Evolutionary conservation across 2,113 vertebrate genomes (phyloP), one percentile per base, ranked within the genome.

Genomic region (Actenoides lindsayi): DNA sequence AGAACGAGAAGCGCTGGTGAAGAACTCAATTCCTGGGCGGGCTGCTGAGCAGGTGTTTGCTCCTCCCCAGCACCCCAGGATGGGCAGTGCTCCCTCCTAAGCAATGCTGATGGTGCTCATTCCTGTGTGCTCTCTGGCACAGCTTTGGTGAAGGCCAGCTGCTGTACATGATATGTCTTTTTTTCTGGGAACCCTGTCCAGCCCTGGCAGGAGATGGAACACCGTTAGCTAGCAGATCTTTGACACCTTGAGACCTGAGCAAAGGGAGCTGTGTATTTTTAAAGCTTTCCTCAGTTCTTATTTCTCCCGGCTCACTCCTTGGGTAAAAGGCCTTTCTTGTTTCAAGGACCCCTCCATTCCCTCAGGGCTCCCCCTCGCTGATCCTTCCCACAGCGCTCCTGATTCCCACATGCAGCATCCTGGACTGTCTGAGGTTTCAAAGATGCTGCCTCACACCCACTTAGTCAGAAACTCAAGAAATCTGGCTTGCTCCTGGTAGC

Each of bases 71-170:
- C 0, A 1, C 24, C 68, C 39, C 0, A 0, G 7, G 57, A 73
- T 2, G 1, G 35, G 31, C 53, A 89, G n/a, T 0, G 0, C 27
- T 74, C 56, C 60, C 41, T 63, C 28, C 90, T 13, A 20, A 69
- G 79, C 68, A 24, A 25, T 94, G 96, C 96, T 96, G 94, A 97
- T 89, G 75, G 79, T 74, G 92, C 88, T 95, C 93, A 96, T 93
- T 96, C 94, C 88, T 95, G 41, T 1, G 0, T 1, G 6, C 57
- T 90, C 54, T 19, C 74, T 91, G 87, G 87, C 84, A 68, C 89
- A 90, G 91, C 87, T 91, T 51, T 24, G 27, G 79, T 7, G 2
- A 88, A 86, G 78, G 82, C 92, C 95, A 96, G 71, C 88, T 96
- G 93, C 91, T 2, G 21, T 54, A 93, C 64, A 54, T 88, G 93